A percentile compares a stretch with the other conserved stretches of the same genome.
Conservation (phyloP, 2,797 vertebrate species). For the Pangasius djambal region DNA sequence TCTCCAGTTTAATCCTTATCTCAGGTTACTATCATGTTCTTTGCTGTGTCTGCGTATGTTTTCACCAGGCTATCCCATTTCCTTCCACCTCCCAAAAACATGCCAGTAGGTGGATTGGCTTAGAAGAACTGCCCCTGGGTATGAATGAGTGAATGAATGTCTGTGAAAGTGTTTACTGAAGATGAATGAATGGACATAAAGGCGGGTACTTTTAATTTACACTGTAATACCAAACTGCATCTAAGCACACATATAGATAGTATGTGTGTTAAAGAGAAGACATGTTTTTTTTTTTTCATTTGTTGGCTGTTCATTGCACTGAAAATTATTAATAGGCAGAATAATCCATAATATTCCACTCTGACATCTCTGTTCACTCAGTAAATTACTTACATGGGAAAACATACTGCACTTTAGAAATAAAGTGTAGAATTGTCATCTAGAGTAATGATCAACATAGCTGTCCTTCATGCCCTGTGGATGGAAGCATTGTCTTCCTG, state of each 20-base stretch:
- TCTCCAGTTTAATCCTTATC: background rate
- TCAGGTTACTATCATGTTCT: no score
- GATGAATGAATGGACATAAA: background rate
- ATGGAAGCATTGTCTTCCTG: background rate
- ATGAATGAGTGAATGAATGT: background rate
- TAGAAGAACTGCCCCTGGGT: background rate
- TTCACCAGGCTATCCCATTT: background rate
- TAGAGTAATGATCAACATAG: background rate
- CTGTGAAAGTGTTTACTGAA: background rate
- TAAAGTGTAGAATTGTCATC: background rate
- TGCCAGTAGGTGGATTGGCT: background rate
- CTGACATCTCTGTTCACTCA: background rate
- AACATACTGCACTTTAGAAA: background rate
- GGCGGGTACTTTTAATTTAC: background rate
- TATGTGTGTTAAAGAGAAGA: background rate
- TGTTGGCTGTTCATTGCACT: background rate
- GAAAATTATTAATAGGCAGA: background rate
- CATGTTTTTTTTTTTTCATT: background rate
- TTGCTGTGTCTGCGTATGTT: background rate
- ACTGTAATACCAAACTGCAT: background rate
- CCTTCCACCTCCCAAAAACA: background rate
- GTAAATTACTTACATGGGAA: background rate
- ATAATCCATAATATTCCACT: background rate
- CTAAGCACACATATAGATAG: background rate
- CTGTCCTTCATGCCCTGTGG: background rate